Conservation (phyloP, 2,113 vertebrate genomes). For the Oxyruncus cristatus region DNA sequence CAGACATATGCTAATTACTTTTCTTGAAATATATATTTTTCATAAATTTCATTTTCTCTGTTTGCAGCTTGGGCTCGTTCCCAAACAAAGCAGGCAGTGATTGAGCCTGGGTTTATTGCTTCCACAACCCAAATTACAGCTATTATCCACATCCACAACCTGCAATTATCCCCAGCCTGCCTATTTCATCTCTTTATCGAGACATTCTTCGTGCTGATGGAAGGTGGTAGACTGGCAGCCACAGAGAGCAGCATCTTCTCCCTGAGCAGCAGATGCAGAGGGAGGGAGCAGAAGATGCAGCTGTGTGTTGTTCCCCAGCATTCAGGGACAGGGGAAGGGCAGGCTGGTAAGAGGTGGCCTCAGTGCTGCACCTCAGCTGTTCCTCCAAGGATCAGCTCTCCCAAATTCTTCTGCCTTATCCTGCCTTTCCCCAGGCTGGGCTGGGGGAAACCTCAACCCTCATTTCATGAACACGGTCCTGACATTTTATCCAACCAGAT, state of each 20-base stretch:
- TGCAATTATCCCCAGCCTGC: constrained; percentile 45
- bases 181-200: constrained; percentile 22
- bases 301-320: neutral
- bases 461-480: rapidly evolving
- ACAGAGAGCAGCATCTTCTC: neutral
- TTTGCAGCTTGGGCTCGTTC: constrained; percentile 28
- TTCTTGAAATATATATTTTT: constrained; percentile 37
- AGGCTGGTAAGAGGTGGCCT: neutral
- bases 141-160: constrained; percentile 49
- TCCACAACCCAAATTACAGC: constrained; percentile 53
- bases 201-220: neutral
- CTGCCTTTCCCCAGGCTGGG: neutral
- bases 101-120: constrained; percentile 50
- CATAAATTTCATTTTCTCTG: constrained; percentile 39
- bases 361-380: neutral
- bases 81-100: constrained; percentile 41
- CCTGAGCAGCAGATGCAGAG: neutral
- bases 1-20: neutral
- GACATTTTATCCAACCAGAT: neutral
- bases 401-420: neutral
- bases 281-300: neutral
- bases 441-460: neutral
- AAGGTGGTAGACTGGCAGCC: constrained; percentile 16
- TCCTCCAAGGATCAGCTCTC: neutral
- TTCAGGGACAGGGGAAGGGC: neutral